Evolutionary conservation across 2,888 invertebrate species (phyloP), one percentile per base, ranked within the genome.

Genomic region (Meta bourneti): DNA sequence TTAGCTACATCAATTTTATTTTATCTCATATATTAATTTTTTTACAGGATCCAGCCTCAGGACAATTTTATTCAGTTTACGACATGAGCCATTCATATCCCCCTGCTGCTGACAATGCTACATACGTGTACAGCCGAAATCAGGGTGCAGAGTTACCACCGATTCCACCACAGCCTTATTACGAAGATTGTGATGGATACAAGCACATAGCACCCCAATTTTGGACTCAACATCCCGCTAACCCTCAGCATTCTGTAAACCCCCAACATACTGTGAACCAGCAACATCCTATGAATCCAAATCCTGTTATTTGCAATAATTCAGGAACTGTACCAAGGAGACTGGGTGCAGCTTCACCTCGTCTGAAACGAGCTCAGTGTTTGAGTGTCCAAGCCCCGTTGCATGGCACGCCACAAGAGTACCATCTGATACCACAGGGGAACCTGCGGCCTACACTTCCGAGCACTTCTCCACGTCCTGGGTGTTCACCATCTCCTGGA

Each of bases 41-140:
- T 71, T 61, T 85, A 16, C 7, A 92, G 91, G 91, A 92, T 75
- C 88, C 89, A 80, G 49, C 19, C 51, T 89, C 91, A 16, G 91
- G 84, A 0, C 88, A 89, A 13, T 89, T 92, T 79, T 92, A 84
- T 80, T 74, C 84, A 72, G 20, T 61, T 8, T 92, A 92, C 84
- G 91, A 92, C 78, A 92, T 92, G 91, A 92, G 91, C 52, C 91
- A 92, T 69, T 92, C 91, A 19, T 92, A 92, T 84, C 91, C 88
- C 48, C 91, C 91, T 69, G 80, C 79, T 9, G 54, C 88, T 13
- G 91, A 92, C 19, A 85, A 88, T 75, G 19, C 84, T 48, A 19
- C 88, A 1, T 92, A 92, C 61, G 48, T 80, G 2, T 92, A 92
- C 20, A 19, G 61, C 61, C 87, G 88, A 70, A 87, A 87, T 72